These are phyloP conservation scores for Pyxicephalus adspersus DNA, from an alignment of 2,113 vertebrate species.

Conservation along the genomic window DNA sequence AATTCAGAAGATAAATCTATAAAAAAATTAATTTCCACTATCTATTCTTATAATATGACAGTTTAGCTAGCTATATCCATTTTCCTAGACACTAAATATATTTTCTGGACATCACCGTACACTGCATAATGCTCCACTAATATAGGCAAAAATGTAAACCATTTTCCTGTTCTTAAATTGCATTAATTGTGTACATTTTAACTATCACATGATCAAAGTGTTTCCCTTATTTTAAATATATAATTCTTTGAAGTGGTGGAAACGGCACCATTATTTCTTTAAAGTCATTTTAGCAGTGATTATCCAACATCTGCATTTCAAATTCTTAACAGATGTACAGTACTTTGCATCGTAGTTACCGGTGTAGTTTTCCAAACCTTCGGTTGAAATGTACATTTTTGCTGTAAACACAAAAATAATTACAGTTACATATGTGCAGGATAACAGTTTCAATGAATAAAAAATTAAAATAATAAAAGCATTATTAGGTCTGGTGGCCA, in stretches of 20 bases:
- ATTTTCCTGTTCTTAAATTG: background rate
- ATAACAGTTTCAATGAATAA: background rate
- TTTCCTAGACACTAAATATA: background rate
- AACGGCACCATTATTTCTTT: constrained; percentile 14
- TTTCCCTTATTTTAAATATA: constrained; percentile 3
- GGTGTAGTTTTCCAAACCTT: background rate
- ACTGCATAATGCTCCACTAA: constrained; percentile 5
- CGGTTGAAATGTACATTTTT: background rate
- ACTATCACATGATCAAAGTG: background rate
- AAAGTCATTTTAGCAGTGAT: constrained; percentile 9
- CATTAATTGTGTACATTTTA: background rate
- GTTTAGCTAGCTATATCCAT: background rate
- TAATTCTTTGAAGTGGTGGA: constrained; percentile 26
- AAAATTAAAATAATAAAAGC: background rate
- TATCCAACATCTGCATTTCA: constrained; percentile 27
- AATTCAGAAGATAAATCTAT: background rate
- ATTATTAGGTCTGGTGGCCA: background rate
- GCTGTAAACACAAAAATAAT: background rate
- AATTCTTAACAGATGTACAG: constrained; percentile 29
- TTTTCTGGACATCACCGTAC: background rate
- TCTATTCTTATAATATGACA: background rate
- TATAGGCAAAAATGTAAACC: background rate
- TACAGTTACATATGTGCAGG: background rate
- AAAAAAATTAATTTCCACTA: too few relatives aligned
- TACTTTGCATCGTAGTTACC: constrained; percentile 8